phyloP scores from a whole-genome alignment of 2,797 vertebrate species.

The Discoglossus pictus region DNA sequence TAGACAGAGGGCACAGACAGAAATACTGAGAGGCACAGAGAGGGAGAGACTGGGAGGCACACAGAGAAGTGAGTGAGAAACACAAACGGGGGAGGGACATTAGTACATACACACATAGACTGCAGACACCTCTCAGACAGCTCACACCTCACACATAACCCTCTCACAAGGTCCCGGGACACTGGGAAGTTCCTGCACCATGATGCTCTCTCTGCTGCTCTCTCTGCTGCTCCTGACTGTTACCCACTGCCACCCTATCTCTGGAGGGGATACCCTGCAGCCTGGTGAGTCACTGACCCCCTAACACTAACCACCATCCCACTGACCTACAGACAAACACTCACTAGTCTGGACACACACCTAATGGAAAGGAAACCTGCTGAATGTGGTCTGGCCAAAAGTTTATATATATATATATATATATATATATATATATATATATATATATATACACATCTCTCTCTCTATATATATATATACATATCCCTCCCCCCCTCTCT shows the following conservation, averaged over 20 bases:
- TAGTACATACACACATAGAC: constrained; percentile 17
- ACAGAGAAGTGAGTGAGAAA: constrained; percentile 33
- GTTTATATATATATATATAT: too few relatives aligned
- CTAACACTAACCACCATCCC: background rate
- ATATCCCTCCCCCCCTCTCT: too few relatives aligned
- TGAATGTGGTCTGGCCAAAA: too few relatives aligned
- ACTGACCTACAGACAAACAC: too few relatives aligned
- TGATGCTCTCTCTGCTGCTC: constrained; percentile 35
- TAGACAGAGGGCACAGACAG: constrained; percentile 31
- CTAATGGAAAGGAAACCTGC: too few relatives aligned
- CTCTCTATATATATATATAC: too few relatives aligned
- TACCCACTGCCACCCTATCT: constrained; percentile 41
- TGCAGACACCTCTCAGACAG: constrained; percentile 23
- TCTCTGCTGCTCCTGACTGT: constrained; percentile 39
- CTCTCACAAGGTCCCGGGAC: constrained; percentile 34
- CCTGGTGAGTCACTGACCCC: constrained; percentile 41
- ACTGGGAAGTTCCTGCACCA: constrained; percentile 41
- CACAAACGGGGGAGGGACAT: constrained; percentile 41
- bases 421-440: too few relatives aligned
- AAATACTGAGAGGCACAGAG: constrained; percentile 27
- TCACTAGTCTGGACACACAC: too few relatives aligned
- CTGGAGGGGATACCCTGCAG: constrained; percentile 41
- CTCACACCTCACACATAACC: constrained; percentile 21
- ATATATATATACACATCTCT: too few relatives aligned
- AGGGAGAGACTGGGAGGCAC: constrained; percentile 9